A percentile compares a stretch with the other conserved stretches of the same genome.
Conservation (phyloP, 2,888 invertebrate genomes). For the Meloe dianella region DNA sequence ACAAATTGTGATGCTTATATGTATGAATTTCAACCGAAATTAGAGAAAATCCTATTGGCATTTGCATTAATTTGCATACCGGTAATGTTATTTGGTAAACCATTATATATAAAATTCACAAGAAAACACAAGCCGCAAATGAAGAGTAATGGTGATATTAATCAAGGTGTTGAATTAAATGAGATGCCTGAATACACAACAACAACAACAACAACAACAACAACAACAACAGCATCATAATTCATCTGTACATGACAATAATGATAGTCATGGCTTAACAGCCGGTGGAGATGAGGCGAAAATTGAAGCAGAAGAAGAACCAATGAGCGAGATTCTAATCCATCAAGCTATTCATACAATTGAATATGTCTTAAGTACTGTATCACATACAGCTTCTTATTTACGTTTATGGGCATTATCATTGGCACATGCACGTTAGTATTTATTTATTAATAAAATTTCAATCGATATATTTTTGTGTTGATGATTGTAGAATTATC, state of each 20-base stretch:
- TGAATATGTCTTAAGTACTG: constrained; percentile 93
- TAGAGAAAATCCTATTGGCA: constrained; percentile 71
- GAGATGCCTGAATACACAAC: constrained; percentile 59
- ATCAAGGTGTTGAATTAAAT: constrained; percentile 70
- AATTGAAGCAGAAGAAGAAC: constrained; percentile 59
- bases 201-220: too few species aligned
- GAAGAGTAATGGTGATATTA: constrained; percentile 67
- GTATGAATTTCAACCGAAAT: constrained; percentile 64
- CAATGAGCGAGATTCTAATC: constrained; percentile 88
- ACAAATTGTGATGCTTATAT: constrained; percentile 65
- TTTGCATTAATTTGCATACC: constrained; percentile 76
- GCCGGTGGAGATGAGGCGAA: too few species aligned
- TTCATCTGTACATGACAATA: constrained; percentile 58
- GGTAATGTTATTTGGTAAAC: constrained; percentile 79
- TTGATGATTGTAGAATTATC: constrained; percentile 47
- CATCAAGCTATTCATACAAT: constrained; percentile 96
- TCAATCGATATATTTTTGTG: neutral
- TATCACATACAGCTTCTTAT: constrained; percentile 97
- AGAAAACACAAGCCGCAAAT: constrained; percentile 40
- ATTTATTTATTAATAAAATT: neutral
- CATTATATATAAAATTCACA: constrained; percentile 66
- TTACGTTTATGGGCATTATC: constrained; percentile 96
- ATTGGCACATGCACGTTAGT: constrained; percentile 91
- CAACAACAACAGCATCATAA: too few species aligned
- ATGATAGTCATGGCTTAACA: constrained; percentile 45